Evolutionary conservation across 2,888 invertebrate genomes (phyloP).

Genomic region (Mesorhabditis belari): DNA sequence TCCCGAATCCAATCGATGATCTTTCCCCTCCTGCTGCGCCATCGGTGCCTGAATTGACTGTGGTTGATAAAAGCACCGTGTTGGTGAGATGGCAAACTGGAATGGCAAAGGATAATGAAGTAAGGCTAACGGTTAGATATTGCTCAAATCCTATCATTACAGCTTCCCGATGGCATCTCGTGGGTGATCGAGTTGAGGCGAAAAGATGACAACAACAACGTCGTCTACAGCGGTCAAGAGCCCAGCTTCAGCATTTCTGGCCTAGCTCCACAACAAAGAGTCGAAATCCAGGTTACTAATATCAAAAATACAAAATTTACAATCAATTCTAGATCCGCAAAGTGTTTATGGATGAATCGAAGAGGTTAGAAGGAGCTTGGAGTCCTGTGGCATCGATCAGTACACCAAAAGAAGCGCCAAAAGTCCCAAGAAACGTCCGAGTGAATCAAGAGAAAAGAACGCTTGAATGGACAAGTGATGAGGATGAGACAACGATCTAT

Average conservation of each 20-base stretch:
- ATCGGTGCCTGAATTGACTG: slow-evolving; percentile 1
- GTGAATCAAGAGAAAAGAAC: slow-evolving; percentile 4
- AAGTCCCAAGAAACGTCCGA: slow-evolving; percentile 6
- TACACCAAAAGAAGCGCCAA: slow-evolving; percentile 12
- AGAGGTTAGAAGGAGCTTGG: slow-evolving; percentile 9
- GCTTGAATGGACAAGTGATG: background rate
- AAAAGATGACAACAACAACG: slow-evolving; percentile 5
- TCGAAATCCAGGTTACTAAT: slow-evolving; percentile 16
- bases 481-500: background rate
- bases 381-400: background rate
- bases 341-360: slow-evolving; percentile 1
- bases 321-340: background rate
- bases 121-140: background rate
- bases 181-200: slow-evolving; percentile 12
- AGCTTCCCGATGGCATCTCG: slow-evolving; percentile 5
- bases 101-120: background rate
- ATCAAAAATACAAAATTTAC: background rate
- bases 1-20: slow-evolving; percentile 6
- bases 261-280: slow-evolving; percentile 8
- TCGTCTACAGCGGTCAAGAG: slow-evolving; percentile 17
- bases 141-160: background rate
- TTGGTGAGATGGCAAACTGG: slow-evolving; percentile 4
- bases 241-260: slow-evolving; percentile 4
- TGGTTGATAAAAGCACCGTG: background rate
- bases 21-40: slow-evolving; percentile 4